Evolutionary conservation across 1,140 invertebrate species (phyloP).

Genomic region (Oncopodura yosiiana): DNA sequence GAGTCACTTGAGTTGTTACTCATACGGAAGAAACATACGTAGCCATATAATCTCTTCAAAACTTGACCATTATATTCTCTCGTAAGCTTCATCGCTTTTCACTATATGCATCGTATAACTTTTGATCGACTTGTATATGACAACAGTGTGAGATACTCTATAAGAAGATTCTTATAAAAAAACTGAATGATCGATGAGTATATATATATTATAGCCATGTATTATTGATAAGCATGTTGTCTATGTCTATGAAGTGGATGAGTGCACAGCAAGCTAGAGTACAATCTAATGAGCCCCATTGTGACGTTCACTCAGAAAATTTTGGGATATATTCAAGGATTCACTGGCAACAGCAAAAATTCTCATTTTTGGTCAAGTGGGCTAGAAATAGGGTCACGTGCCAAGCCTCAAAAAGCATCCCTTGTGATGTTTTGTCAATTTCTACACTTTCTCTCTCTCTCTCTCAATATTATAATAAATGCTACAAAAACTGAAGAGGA

Average conservation of each 20-base stretch:
- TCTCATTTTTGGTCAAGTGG: conserved; percentile 18
- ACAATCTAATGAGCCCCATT: conserved; percentile 28
- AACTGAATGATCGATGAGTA: too few species aligned
- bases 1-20: conserved; percentile 19
- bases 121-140: background rate
- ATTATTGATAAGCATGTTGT: too few species aligned
- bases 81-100: conserved; percentile 5
- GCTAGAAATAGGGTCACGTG: conserved; percentile 22
- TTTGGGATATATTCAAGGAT: too few species aligned
- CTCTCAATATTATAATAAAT: too few species aligned
- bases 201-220: too few species aligned
- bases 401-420: too few species aligned
- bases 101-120: background rate
- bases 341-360: too few species aligned
- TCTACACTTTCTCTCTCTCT: too few species aligned
- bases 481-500: too few species aligned
- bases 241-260: conserved; percentile 1
- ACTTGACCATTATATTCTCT: background rate
- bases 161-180: too few species aligned
- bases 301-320: conserved; percentile 14
- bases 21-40: conserved; percentile 18
- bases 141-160: background rate
- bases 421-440: too few species aligned
- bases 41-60: conserved; percentile 8
- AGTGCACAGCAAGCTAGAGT: conserved; percentile 23